These are phyloP conservation scores for Thamnophis sirtalis DNA, from an alignment of 2,113 vertebrate species.

Conservation along the genomic window DNA sequence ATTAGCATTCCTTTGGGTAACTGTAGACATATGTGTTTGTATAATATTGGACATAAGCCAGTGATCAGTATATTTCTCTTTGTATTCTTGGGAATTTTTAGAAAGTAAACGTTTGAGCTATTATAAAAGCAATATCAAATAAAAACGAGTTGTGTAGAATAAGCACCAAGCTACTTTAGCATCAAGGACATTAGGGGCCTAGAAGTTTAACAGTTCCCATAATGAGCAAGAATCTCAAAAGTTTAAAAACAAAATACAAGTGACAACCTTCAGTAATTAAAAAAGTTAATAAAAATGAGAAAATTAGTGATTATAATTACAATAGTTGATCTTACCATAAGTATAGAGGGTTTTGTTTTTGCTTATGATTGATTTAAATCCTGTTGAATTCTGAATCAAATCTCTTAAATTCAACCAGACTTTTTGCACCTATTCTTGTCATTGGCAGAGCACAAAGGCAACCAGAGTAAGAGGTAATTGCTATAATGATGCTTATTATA, in stretches of 20 bases:
- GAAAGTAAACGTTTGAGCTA: slow-evolving; percentile 28
- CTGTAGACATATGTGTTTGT: background rate
- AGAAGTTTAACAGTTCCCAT: background rate
- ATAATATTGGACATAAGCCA: background rate
- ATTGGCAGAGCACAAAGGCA: background rate
- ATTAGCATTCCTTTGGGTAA: background rate
- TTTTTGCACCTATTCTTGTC: background rate
- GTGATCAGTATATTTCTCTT: background rate
- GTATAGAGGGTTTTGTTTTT: background rate
- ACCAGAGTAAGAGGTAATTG: background rate
- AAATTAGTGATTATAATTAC: background rate
- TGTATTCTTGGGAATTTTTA: slow-evolving; percentile 11
- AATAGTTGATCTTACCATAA: background rate
- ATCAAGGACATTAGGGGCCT: background rate
- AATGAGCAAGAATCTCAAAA: background rate
- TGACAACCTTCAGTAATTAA: background rate
- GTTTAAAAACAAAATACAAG: background rate
- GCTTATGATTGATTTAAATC: background rate
- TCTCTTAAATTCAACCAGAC: background rate
- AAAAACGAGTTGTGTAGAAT: background rate
- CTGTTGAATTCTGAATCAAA: background rate
- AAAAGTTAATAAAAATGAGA: background rate
- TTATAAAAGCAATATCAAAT: background rate
- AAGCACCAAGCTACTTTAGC: background rate
- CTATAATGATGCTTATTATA: background rate